These are phyloP conservation scores for Drosophila teissieri DNA, from an alignment of 1,140 invertebrate genomes.

Conservation along the genomic window DNA sequence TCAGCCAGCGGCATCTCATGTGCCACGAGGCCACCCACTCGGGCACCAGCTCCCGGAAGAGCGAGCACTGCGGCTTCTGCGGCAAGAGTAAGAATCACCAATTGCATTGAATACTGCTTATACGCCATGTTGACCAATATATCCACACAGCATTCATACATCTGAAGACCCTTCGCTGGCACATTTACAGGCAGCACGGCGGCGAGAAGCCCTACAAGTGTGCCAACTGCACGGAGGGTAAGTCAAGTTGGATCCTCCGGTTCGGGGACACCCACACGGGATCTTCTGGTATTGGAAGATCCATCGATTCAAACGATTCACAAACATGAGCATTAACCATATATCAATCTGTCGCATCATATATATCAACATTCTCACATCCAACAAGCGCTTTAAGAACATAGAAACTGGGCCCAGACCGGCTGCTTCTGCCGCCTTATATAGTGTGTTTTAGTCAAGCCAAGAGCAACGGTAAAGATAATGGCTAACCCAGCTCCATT, in stretches of 20 bases:
- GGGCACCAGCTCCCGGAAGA: slow-evolving; percentile 62
- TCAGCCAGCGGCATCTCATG: slow-evolving; percentile 75
- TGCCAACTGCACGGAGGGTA: slow-evolving; percentile 74
- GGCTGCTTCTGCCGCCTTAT: slow-evolving; percentile 57
- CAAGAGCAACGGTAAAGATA: slow-evolving; percentile 69
- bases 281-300: slow-evolving; percentile 6
- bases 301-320: slow-evolving; percentile 4
- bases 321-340: slow-evolving; percentile 59
- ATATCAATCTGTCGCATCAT: slow-evolving; percentile 69
- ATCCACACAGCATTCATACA: slow-evolving; percentile 71
- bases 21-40: slow-evolving; percentile 76
- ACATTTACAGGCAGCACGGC: slow-evolving; percentile 76
- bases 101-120: background rate
- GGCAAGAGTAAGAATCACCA: slow-evolving; percentile 60
- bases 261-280: background rate
- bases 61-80: slow-evolving; percentile 73
- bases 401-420: slow-evolving; percentile 50
- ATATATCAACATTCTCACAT: slow-evolving; percentile 53
- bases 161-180: slow-evolving; percentile 78
- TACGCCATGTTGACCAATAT: background rate
- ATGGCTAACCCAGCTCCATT: slow-evolving; percentile 51
- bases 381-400: slow-evolving; percentile 59
- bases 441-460: slow-evolving; percentile 70
- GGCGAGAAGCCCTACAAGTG: slow-evolving; percentile 81
- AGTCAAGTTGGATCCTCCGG: slow-evolving; percentile 31